Percentiles rank a stretch among this genome's conserved stretches.
Evolutionary conservation across 1,140 invertebrate genomes (phyloP).

Genomic region (Gerris buenoi): DNA sequence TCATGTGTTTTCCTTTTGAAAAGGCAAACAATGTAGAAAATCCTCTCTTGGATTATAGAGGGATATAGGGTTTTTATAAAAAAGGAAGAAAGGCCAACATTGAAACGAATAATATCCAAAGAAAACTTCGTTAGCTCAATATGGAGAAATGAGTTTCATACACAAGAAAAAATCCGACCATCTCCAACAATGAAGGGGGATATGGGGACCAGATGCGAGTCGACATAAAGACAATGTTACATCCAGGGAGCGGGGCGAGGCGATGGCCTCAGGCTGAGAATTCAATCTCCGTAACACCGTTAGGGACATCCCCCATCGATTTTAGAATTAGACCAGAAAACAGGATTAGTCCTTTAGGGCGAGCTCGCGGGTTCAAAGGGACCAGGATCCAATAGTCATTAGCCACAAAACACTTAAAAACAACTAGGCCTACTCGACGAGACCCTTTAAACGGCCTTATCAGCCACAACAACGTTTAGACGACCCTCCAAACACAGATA

Average conservation of each 20-base stretch:
- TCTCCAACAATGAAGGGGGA: too few relatives aligned
- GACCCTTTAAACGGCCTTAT: not conserved
- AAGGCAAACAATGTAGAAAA: too few relatives aligned
- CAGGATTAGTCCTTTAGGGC: not conserved
- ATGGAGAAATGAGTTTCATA: not conserved
- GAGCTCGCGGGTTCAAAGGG: not conserved
- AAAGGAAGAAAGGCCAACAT: too few relatives aligned
- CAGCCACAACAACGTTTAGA: not conserved
- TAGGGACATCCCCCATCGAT: not conserved
- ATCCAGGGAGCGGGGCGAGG: too few relatives aligned
- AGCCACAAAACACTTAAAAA: not conserved
- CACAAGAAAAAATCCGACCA: not conserved
- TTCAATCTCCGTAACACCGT: not conserved
- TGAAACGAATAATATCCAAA: too few relatives aligned
- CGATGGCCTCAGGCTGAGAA: not conserved
- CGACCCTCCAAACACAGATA: not conserved
- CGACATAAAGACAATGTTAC: too few relatives aligned
- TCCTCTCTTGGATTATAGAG: too few relatives aligned
- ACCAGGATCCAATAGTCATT: not conserved
- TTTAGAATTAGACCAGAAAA: not conserved
- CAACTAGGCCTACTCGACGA: not conserved
- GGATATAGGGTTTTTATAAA: too few relatives aligned
- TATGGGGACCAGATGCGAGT: not conserved
- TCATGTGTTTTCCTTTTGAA: too few relatives aligned
- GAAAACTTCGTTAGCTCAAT: not conserved